Evolutionary conservation across 1,140 invertebrate species (phyloP).

Genomic region (Chionoecetes opilio): DNA sequence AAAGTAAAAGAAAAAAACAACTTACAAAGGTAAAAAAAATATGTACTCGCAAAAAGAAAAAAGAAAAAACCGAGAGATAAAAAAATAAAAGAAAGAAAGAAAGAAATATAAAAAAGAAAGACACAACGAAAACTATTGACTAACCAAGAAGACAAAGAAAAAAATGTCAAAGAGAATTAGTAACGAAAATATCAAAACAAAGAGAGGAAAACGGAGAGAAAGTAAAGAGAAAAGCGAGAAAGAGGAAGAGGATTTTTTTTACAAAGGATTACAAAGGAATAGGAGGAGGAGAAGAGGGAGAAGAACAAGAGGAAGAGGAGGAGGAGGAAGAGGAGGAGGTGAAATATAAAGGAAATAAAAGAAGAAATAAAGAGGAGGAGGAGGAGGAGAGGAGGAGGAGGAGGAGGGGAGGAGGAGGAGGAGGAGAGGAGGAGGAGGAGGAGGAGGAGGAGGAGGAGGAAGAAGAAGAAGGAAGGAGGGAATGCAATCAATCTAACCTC

Average conservation of each 20-base stretch:
- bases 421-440: neutral
- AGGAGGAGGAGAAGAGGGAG: neutral
- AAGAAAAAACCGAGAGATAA: neutral
- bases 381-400: neutral
- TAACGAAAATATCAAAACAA: no score
- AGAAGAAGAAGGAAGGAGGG: constrained; percentile 3
- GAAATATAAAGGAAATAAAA: neutral
- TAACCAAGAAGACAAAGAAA: no score
- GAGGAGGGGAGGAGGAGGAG: no score
- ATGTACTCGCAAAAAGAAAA: no score
- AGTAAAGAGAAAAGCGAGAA: neutral
- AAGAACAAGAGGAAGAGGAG: neutral
- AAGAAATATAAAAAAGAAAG: no score
- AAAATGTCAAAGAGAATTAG: no score
- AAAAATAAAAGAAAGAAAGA: neutral
- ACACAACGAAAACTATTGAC: no score
- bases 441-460: neutral
- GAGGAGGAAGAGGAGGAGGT: neutral
- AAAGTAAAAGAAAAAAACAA: neutral
- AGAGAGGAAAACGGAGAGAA: neutral
- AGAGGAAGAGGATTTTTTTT: neutral
- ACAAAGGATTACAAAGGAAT: no score
- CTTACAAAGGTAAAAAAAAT: neutral
- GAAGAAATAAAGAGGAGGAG: neutral
- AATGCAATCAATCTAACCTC: neutral